Evolutionary conservation across 2,888 invertebrate genomes (phyloP).

Genomic region (Eupeodes luniger): DNA sequence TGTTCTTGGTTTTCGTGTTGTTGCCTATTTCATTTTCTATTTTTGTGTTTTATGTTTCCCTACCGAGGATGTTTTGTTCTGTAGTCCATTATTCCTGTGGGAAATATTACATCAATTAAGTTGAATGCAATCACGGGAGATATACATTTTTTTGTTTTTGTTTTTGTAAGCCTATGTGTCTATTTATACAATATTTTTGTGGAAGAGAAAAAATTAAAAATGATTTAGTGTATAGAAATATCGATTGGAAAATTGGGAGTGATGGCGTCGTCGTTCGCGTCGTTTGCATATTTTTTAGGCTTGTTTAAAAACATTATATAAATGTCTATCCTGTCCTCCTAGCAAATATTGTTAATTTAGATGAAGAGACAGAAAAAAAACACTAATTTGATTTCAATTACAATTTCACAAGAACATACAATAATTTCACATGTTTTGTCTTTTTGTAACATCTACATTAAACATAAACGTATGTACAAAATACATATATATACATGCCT

Average conservation of each 20-base stretch:
- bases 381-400: conserved; percentile 54
- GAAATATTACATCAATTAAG: conserved; percentile 72
- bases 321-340: neutral
- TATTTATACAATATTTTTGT: neutral
- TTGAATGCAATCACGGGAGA: conserved; percentile 58
- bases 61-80: conserved; percentile 39
- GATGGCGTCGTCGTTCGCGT: conserved; percentile 27
- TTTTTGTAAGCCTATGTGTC: neutral
- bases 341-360: neutral
- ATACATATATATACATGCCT: neutral
- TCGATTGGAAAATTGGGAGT: conserved; percentile 36
- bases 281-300: conserved; percentile 2
- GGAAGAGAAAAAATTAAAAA: conserved; percentile 13
- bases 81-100: conserved; percentile 55
- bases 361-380: neutral
- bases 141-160: conserved; percentile 20
- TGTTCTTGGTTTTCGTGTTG: conserved; percentile 46
- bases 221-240: conserved; percentile 34
- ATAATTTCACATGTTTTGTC: conserved; percentile 1
- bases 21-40: conserved; percentile 27
- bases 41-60: conserved; percentile 1
- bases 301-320: conserved; percentile 41
- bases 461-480: neutral
- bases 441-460: neutral
- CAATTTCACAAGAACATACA: conserved; percentile 19